Base-by-base conservation (phyloP, 2,888 invertebrate genomes). In the Ceraclea dissimilis region DNA sequence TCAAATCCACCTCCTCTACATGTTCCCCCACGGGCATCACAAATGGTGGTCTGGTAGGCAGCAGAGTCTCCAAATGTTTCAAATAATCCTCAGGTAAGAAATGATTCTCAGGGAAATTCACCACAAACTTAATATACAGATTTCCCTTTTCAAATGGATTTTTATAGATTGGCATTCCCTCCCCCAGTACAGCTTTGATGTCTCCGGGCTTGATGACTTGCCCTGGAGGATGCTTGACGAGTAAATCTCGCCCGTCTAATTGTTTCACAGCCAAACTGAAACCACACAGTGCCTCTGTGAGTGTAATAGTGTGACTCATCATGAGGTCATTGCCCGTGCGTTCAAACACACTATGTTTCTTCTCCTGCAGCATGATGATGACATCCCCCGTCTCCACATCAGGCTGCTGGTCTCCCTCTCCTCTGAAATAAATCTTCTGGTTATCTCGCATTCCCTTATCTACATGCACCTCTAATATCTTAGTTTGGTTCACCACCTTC, bases 271-370 rank as follows among this genome's bases (percentile, higher is more conserved):
- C 79, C 71, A 91, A 85, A 57, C 83, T 78, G 71, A 93, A 91
- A 5, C 96, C 96, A 74, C 95, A 95, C 10, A 96, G 75, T 13
- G 96, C 92, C 70, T 96, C 93, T 2, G 91, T 89, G 52, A 96
- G 73, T 44, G 85, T 83, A 44, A 96, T 82, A 57, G 81, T 84
- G 66, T 86, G 83, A 62, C 83, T 84, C 73, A 92, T 83, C 62
- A 83, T 72, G 52, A 90, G 75, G 70, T 90, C 88, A 68, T 87
- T 82, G 52, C 85, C 86, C 57, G 82, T 82, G 61, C 96, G 80
- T 67, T 86, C 82, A 73, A 93, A 96, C 44, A 78, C 67, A 4
- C 86, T 82, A 74, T 96, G 93, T 8, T 84, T 80, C 67, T 87
- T 86, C 69, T 87, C 86, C 67, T 90, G 85, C 57, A 96, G 73